These are phyloP conservation scores for Drosophila cognata DNA, from an alignment of 2,888 invertebrate genomes.

Conservation along the genomic window DNA sequence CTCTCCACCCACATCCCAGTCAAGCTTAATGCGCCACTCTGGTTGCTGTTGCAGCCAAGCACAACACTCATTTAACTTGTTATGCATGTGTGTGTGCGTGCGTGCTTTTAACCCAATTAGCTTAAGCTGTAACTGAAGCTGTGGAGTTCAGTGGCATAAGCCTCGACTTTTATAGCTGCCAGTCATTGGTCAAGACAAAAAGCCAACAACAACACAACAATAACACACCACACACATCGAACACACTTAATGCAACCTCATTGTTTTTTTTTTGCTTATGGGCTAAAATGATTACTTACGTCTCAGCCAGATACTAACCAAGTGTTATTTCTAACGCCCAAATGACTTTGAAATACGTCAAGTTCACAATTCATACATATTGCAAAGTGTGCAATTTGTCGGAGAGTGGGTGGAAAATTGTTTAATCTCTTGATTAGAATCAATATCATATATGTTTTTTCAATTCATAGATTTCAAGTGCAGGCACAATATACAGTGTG, in stretches of 20 bases:
- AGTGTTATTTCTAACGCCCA: slow-evolving; percentile 8
- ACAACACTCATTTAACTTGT: slow-evolving; percentile 62
- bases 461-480: neutral
- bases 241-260: slow-evolving; percentile 35
- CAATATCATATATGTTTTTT: neutral
- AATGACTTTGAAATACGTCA: slow-evolving; percentile 7
- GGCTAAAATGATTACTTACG: slow-evolving; percentile 37
- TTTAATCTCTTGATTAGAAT: neutral
- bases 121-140: slow-evolving; percentile 54
- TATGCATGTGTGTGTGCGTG: slow-evolving; percentile 35
- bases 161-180: slow-evolving; percentile 56
- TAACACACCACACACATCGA: neutral
- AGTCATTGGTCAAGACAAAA: slow-evolving; percentile 15
- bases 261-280: slow-evolving; percentile 40
- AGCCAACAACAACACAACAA: neutral
- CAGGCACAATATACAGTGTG: neutral
- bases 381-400: neutral
- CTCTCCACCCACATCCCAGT: slow-evolving; percentile 16
- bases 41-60: slow-evolving; percentile 54
- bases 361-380: neutral
- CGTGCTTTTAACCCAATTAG: slow-evolving; percentile 76
- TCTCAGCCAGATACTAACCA: slow-evolving; percentile 28
- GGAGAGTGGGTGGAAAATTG: neutral
- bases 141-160: slow-evolving; percentile 64
- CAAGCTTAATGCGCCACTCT: slow-evolving; percentile 52